A percentile compares a stretch with the other conserved stretches of the same genome.
Evolutionary conservation across 92 coral and sea anemone species (phyloP).

Genomic region (Montipora capitata): DNA sequence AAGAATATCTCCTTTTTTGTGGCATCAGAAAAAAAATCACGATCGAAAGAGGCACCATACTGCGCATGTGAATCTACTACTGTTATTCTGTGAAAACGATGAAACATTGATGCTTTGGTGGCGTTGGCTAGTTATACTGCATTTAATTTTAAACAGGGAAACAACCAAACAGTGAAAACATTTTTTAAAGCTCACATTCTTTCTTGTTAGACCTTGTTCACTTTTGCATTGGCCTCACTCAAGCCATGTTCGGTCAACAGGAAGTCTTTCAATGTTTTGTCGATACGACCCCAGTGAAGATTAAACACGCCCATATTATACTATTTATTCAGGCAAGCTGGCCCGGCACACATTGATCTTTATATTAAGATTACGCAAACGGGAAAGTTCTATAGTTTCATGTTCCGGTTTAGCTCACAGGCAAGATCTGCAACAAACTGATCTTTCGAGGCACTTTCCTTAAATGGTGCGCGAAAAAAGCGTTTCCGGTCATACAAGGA

Average conservation of each 20-base stretch:
- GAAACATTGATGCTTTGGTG: too few relatives aligned
- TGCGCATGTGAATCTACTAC: too few relatives aligned
- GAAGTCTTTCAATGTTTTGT: conserved; percentile 1
- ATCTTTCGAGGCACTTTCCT: conserved; percentile 1
- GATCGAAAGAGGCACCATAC: not conserved
- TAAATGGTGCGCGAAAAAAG: conserved; percentile 19
- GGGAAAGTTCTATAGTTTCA: conserved; percentile 13
- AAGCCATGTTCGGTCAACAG: conserved; percentile 18
- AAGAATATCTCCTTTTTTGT: too few relatives aligned
- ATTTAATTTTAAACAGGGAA: too few relatives aligned
- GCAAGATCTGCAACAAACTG: not conserved
- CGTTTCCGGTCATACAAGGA: conserved; percentile 28
- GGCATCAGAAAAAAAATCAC: not conserved
- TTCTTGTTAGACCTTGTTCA: too few relatives aligned
- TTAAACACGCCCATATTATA: not conserved
- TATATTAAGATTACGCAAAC: not conserved
- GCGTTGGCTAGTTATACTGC: too few relatives aligned
- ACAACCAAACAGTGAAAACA: too few relatives aligned
- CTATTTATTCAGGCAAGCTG: not conserved
- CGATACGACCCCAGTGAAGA: not conserved
- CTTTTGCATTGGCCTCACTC: not conserved
- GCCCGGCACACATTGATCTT: not conserved
- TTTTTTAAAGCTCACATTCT: too few relatives aligned
- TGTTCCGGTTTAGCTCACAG: conserved; percentile 35
- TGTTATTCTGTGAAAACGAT: too few relatives aligned